Evolutionary conservation across 2,797 vertebrate genomes (phyloP), one percentile per base, ranked within the genome.

Genomic region (Capromys pilorides): DNA sequence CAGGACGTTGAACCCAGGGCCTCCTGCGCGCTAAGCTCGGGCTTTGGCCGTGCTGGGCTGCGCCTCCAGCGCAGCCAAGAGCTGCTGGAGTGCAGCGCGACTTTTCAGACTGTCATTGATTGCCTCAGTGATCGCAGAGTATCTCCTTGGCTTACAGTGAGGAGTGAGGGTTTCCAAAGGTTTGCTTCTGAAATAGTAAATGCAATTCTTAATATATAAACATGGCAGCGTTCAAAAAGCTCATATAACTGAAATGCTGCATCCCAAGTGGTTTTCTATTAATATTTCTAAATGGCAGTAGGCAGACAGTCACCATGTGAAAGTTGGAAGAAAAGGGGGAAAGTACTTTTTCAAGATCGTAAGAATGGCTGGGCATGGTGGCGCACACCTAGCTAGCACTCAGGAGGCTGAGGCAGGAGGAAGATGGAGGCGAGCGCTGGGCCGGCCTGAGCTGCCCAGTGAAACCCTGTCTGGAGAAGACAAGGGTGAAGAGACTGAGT

Each of bases 171-270:
- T 59, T 75, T 83, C 62, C 81, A 45, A 28, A 66, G 49, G 21
- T 31, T 33, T 62, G 14, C 73, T 86, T 94, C 62, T 88, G 49
- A 94, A 96, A 83, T 88, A 59, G 86, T 84, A 51, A 78, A 82
- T 45, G 85, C 16, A 82, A 0, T 90, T 90, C 31, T n/a, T n/a
- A n/a, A n/a, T n/a, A 24, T 86, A 45, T 67, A 66, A 87, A 73
- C 81, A 75, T 39, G 41, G 45, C 49, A 87, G 0, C 54, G 26
- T 77, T 62, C 83, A 77, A 88, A 64, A 77, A 89, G 36, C 22
- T 80, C 39, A 33, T 36, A 6, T n/a, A 75, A 83, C n/a, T 61
- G 77, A 77, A 87, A 59, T 95, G 49, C 31, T 31, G 11, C 61
- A 57, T 28, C 39, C 51, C 67, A 54, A 77, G 31, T 71, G 92